Evolutionary conservation across 2,113 vertebrate genomes (phyloP).

Genomic region (Osmerus eperlanus): DNA sequence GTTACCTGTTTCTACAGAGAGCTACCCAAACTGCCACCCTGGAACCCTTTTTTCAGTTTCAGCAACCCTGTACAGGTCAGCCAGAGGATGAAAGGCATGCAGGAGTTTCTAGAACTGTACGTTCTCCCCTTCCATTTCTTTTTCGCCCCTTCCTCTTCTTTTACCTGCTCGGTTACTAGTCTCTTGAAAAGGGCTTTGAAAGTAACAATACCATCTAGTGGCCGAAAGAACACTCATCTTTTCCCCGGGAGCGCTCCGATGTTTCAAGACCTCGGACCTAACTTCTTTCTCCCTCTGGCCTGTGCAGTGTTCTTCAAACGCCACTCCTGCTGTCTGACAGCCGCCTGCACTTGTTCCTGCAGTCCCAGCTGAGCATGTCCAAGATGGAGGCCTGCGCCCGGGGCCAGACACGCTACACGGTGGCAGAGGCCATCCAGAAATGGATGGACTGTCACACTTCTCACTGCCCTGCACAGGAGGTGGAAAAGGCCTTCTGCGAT

Average conservation of each 20-base stretch:
- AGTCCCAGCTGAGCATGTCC: slow-evolving; percentile 82
- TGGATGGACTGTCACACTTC: slow-evolving; percentile 66
- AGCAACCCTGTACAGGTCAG: slow-evolving; percentile 80
- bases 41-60: slow-evolving; percentile 88
- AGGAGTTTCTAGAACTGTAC: slow-evolving; percentile 88
- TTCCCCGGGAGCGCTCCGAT: no score
- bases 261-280: no score
- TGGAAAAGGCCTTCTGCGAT: slow-evolving; percentile 63
- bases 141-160: neutral
- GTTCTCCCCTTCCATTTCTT: slow-evolving; percentile 43
- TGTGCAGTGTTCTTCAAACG: slow-evolving; percentile 77
- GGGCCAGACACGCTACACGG: slow-evolving; percentile 86
- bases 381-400: slow-evolving; percentile 85
- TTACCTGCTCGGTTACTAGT: neutral
- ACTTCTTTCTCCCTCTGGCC: slow-evolving; percentile 4
- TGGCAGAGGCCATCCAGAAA: slow-evolving; percentile 87
- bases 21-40: slow-evolving; percentile 86
- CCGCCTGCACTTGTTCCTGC: slow-evolving; percentile 91
- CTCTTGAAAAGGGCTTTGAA: neutral
- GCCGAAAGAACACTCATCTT: no score
- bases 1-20: slow-evolving; percentile 55
- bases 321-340: slow-evolving; percentile 88
- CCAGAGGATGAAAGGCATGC: slow-evolving; percentile 84
- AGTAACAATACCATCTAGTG: neutral
- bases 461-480: slow-evolving; percentile 74